Evolutionary conservation across 2,888 invertebrate genomes (phyloP).

Genomic region (Carcina quercana): DNA sequence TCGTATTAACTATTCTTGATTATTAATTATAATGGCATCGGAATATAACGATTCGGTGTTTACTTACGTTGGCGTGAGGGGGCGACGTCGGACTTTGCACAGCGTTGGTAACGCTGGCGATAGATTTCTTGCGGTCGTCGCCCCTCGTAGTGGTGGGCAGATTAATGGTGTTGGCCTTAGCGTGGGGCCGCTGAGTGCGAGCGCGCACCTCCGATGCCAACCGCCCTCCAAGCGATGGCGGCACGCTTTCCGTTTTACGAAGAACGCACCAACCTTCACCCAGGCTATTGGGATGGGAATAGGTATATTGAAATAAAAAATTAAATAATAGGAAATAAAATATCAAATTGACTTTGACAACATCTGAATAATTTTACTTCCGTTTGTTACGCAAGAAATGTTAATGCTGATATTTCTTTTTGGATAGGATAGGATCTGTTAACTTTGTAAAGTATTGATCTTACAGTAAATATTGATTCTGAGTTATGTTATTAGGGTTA

Average conservation of each 20-base stretch:
- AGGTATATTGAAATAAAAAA: slow-evolving; percentile 17
- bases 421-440: no score
- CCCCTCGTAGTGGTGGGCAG: slow-evolving; percentile 64
- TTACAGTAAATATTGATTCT: no score
- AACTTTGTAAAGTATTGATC: no score
- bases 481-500: no score
- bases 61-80: slow-evolving; percentile 59
- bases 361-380: no score
- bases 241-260: slow-evolving; percentile 62
- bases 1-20: no score
- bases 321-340: no score
- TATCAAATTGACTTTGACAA: no score
- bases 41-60: neutral
- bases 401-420: no score
- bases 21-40: no score
- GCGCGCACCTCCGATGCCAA: slow-evolving; percentile 47
- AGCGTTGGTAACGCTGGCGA: slow-evolving; percentile 25
- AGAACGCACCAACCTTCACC: slow-evolving; percentile 55
- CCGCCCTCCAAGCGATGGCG: slow-evolving; percentile 49
- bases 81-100: slow-evolving; percentile 56
- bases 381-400: no score
- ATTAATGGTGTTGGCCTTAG: slow-evolving; percentile 76
- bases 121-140: slow-evolving; percentile 46
- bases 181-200: slow-evolving; percentile 57
- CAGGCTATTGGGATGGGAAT: slow-evolving; percentile 49